phyloP scores from a whole-genome alignment of 2,888 invertebrate species.

The Plebejus anna region DNA sequence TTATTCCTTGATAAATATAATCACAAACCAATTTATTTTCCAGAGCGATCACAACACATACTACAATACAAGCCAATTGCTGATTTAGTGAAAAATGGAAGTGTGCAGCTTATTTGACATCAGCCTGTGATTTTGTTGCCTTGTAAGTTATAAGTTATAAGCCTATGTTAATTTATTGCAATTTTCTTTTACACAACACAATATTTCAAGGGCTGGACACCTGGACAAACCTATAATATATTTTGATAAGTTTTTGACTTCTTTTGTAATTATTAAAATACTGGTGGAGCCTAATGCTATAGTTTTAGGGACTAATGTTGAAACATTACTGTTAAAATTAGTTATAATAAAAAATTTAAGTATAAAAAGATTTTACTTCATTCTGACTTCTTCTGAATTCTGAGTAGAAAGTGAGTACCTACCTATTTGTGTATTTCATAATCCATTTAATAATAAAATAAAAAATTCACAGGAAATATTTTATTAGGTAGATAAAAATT shows the following conservation, averaged over 20 bases:
- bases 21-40: slow-evolving; percentile 42
- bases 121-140: slow-evolving; percentile 19
- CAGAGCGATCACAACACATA: slow-evolving; percentile 88
- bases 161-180: not conserved
- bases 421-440: not conserved
- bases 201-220: not conserved
- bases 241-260: not conserved
- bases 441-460: not conserved
- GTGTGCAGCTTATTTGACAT: slow-evolving; percentile 82
- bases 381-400: not conserved
- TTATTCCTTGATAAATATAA: not conserved
- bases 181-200: not conserved
- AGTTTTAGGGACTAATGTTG: not conserved
- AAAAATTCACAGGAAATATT: slow-evolving; percentile 18
- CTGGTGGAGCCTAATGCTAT: too few species aligned
- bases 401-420: not conserved
- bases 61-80: slow-evolving; percentile 88
- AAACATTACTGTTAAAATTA: not conserved
- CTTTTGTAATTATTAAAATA: not conserved
- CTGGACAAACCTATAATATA: not conserved
- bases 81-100: slow-evolving; percentile 85
- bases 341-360: not conserved
- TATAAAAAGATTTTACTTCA: not conserved
- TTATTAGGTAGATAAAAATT: slow-evolving; percentile 23
- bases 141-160: not conserved